Evolutionary conservation across 2,797 vertebrate species (phyloP).

Genomic region (Alauda arvensis): DNA sequence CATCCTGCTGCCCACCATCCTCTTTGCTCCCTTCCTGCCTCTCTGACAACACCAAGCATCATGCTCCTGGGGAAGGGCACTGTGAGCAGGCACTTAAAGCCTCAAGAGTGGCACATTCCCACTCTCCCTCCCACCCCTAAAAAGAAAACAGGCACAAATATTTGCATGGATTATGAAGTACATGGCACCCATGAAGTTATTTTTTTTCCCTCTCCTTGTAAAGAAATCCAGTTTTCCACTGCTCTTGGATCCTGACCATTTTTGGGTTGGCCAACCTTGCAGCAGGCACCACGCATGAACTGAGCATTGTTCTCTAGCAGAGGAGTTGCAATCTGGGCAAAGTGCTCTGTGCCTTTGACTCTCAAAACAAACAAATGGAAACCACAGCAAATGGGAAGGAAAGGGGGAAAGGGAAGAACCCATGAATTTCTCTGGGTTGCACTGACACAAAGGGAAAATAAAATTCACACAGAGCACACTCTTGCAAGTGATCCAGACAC

Average conservation of each 20-base stretch:
- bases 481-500: conserved; percentile 16
- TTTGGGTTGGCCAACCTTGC: not conserved
- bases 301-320: not conserved
- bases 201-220: not conserved
- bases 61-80: not conserved
- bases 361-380: conserved; percentile 29
- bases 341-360: conserved; percentile 39
- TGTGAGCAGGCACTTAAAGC: not conserved
- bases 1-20: not conserved
- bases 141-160: not conserved
- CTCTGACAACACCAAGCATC: not conserved
- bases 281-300: not conserved
- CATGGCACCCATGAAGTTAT: not conserved
- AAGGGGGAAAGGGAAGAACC: not conserved
- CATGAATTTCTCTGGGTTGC: not conserved
- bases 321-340: conserved; percentile 18
- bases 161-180: not conserved
- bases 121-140: not conserved
- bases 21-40: not conserved
- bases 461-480: not conserved
- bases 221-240: not conserved
- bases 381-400: conserved; percentile 5
- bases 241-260: not conserved
- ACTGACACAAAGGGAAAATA: not conserved
- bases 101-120: not conserved